Evolutionary conservation across 2,113 vertebrate species (phyloP), one percentile per base, ranked within the genome.

Genomic region (Echinops telfairi): DNA sequence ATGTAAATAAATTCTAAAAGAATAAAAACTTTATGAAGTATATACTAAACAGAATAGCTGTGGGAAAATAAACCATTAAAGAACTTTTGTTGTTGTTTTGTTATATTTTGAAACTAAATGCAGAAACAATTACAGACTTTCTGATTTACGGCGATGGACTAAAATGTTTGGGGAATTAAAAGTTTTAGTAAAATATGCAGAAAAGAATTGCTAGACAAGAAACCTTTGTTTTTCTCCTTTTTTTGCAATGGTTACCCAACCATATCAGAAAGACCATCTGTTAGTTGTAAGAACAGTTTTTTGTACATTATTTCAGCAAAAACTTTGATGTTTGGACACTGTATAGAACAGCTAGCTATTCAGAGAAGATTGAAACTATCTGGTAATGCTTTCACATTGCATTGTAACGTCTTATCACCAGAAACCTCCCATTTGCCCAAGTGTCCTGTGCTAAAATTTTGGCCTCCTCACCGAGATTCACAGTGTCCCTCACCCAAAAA

Each of bases 1-100:
- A 27, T 86, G 27, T 66, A 95, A 93, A 94, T 87, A 75, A 91
- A n/a, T 53, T 89, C 31, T 80, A 31, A n/a, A 86, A 85, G 79
- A 94, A 85, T 47, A 89, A 78, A 60, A 87, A 90, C 89, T 84
- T 38, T 38, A 64, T 93, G 20, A 83, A 92, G 79, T 88, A 23
- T 2, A 70, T 31, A 31, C 29, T 82, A 91, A 91, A 89, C 88
- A 86, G 38, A 89, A 80, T 91, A 93, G 60, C 27, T 47, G 80
- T 70, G 36, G 29, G 29, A 86, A 85, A 79, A 89, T 68, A 95
- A 80, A 77, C 15, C 38, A 82, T 1, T 78, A 9, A 83, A 92
- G 25, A 10, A 25, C 25, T 27, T 23, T 15, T 25, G 29, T 33
- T 71, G 36, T 80, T 75, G 25, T 27, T 90, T 86, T 2, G 3